Base-by-base conservation (phyloP, 2,113 vertebrate genomes). In the Numenius arquata region DNA sequence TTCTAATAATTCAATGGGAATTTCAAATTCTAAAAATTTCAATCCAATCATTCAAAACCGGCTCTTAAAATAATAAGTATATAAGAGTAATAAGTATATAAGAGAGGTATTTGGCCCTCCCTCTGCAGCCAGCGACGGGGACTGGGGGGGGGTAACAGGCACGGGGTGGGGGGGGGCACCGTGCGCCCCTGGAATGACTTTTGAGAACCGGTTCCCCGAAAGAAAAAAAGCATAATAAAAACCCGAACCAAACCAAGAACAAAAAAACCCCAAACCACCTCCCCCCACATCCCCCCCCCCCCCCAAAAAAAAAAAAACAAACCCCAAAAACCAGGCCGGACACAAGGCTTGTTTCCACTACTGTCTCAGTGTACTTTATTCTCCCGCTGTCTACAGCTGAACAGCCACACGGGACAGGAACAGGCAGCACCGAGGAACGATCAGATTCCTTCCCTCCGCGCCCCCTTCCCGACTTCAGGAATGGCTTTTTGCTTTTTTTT, bases 311-410 rank as follows among this genome's bases (percentile, higher is more conserved):
- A 43, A 16, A 43, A n/a, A n/a, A 30, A 21, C 56, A 36, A n/a
- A 15, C 68, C 85, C 93, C 53, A 3, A 29, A 36, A 61, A 97
- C 96, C 72, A 98, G 79, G 78, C 89, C 85, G 81, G 93, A 97
- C 95, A 98, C 97, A 41, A 34, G 90, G 89, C 97, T 96, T 65
- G 88, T 97, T 98, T 98, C 94, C 97, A 96, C 96, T 95, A 97
- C 91, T 95, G 97, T 97, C 98, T 98, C 96, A 96, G 97, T 97
- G 98, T 98, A 97, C 97, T 98, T 98, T 98, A 98, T 98, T 98
- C 97, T 98, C 98, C 98, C 97, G 98, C 98, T 97, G 97, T 97
- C 98, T 98, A 97, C 97, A 97, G 97, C 98, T 97, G 89, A 97
- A 97, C 97, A 98, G 97, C 98, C 98, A 98, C 97, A 98, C 97